Evolutionary conservation across 2,113 vertebrate species (phyloP), one percentile per base, ranked within the genome.

Genomic region (Corythornis vintsioides): DNA sequence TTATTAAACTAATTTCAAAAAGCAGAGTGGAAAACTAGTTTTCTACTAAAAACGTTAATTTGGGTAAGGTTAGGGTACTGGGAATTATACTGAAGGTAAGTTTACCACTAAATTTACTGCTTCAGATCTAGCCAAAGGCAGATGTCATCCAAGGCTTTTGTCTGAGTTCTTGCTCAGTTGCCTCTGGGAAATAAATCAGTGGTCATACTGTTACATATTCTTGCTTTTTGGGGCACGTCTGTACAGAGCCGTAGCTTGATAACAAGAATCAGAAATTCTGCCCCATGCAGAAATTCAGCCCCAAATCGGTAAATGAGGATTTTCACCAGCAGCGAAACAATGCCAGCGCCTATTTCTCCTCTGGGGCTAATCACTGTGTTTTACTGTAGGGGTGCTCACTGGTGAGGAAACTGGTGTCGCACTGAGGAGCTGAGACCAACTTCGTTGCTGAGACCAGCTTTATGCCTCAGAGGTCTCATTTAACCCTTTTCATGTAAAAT

Each of bases 321-420:
- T 22, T 15, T 59, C 9, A 52, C 12, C 48, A 45, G 20, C 28
- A 57, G 56, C 0, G 0, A 56, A 42, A n/a, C 6, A 14, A 4
- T 25, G 29, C 9, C 63, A 13, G 16, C 15, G 26, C 4, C 40
- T 48, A 1, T 28, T 66, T 61, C 53, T 56, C 53, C 21, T 38
- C 25, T 25, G 35, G 18, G 33, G 11, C 21, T 42, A 19, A 53
- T 15, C 9, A 55, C 29, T 0, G 0, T 14, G 14, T 33, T 65
- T 83, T 31, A 31, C 24, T 21, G 20, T 10, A 13, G 8, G 17
- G 45, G 42, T 35, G 16, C 33, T 21, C 67, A 43, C 19, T 4
- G 24, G 21, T 55, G 65, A 38, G 26, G 47, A 71, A 56, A 47
- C 57, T 28, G 28, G 8, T 15, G 11, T 19, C 18, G 25, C 13